Evolutionary conservation across 1,140 invertebrate species (phyloP).

Genomic region (Aleiodes sp.): DNA sequence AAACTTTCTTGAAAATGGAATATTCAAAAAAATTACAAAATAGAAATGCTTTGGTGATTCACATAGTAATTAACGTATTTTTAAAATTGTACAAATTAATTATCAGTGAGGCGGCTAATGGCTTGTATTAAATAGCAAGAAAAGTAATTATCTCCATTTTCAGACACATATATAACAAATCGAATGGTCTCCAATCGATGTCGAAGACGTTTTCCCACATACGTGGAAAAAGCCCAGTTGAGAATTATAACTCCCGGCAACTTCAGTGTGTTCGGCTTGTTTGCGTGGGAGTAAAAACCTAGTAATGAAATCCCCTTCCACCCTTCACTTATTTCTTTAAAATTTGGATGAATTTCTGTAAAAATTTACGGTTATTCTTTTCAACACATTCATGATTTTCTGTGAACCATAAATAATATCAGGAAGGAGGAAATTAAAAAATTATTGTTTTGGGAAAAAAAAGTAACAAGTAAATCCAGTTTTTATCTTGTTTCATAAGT

Average conservation of each 20-base stretch:
- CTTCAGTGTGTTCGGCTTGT: not conserved
- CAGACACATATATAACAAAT: not conserved
- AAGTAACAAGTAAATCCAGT: constrained; percentile 15
- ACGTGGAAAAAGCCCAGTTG: constrained; percentile 3
- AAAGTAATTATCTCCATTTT: not conserved
- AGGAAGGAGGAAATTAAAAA: not conserved
- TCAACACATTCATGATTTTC: not conserved
- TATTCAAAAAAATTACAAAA: too few species aligned
- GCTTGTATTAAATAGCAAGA: not conserved
- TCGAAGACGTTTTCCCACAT: constrained; percentile 8
- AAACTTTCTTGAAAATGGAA: too few species aligned
- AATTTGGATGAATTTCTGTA: not conserved
- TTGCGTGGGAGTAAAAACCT: constrained; percentile 10
- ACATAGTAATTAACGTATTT: not conserved
- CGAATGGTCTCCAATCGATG: not conserved
- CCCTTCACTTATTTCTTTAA: not conserved
- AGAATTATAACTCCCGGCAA: not conserved
- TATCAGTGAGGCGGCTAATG: not conserved
- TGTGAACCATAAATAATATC: not conserved
- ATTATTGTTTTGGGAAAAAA: constrained; percentile 6
- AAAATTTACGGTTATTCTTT: not conserved
- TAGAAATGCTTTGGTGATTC: not conserved
- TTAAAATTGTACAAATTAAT: not conserved
- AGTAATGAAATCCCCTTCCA: not conserved
- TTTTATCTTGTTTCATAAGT: constrained; percentile 31